Conservation (phyloP, 30 jellyfish, hydroid and myxozoan genomes). For the Aurelia sp. region DNA sequence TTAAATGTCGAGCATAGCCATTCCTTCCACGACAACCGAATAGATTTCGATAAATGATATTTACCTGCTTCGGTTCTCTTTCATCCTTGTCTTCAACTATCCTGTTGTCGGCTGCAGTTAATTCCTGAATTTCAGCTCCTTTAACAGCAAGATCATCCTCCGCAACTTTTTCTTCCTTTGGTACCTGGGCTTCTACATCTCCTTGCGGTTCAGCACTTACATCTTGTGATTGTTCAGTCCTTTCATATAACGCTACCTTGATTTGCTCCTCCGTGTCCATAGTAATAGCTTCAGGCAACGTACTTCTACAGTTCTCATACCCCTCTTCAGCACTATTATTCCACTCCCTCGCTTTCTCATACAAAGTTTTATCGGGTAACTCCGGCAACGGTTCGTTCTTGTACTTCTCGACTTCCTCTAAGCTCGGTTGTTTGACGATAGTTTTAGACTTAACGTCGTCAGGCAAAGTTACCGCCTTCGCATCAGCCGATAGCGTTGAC, state of each 20-base stretch:
- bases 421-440: slow-evolving; percentile 5
- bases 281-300: background rate
- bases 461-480: background rate
- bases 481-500: background rate
- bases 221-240: too few species aligned
- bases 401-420: slow-evolving; percentile 13
- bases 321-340: slow-evolving; percentile 1
- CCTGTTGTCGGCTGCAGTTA: background rate
- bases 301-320: slow-evolving; percentile 17
- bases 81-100: background rate
- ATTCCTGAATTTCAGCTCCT: background rate
- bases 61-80: background rate
- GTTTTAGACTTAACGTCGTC: background rate
- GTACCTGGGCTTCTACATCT: too few species aligned
- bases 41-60: background rate
- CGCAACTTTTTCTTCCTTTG: too few species aligned
- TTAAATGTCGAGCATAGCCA: too few species aligned
- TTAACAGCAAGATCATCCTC: too few species aligned
- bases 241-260: too few species aligned
- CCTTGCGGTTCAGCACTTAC: too few species aligned
- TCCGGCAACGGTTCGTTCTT: slow-evolving; percentile 48
- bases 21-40: too few species aligned
- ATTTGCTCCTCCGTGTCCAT: background rate
- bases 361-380: slow-evolving; percentile 47
- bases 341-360: slow-evolving; percentile 60